Evolutionary conservation across 2,888 invertebrate genomes (phyloP), one percentile per base, ranked within the genome.

Genomic region (Anthrax anthrax): DNA sequence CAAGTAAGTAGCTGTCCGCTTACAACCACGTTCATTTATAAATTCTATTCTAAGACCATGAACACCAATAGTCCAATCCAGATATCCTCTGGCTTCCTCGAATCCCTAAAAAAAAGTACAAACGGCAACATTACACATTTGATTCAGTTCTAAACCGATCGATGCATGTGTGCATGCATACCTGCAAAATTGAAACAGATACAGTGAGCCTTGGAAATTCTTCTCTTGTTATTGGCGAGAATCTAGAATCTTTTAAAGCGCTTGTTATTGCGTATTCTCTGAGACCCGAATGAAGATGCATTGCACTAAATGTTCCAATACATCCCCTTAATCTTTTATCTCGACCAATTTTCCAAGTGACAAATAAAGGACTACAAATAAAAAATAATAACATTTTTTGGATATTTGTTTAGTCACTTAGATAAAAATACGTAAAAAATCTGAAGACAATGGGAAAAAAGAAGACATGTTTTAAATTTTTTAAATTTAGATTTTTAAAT

Each of bases 11-110:
- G 98, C 97, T 54, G 94, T 95, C 61, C 92, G 81, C 66, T 90
- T 91, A 59, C 84, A 82, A 53, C 96, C 86, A 61, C 92, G 81
- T 64, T 96, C 95, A 65, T 86, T 94, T 54, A 83, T 72, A 65
- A 97, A 99, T 72, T 98, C 96, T 57, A 99, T 99, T 46, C 97
- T 80, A 61, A 98, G 97, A 49, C 98, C 98, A 68, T 98, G 97
- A 47, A 85, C 78, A 42, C 96, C 96, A 50, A 94, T 81, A 73
- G 91, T 87, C 98, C 98, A 98, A 70, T 98, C 98, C 54, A 92
- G 74, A 70, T 89, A 97, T 65, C 96, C 86, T 48, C 78, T 77
- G 1, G 91, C 96, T 61, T 94, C 92, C 71, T 98, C 98, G 68
- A 98, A 98, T 67, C 96, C 74, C 64, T 69, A 57, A 14, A 37